These are phyloP conservation scores for Drosophila borborema DNA, from an alignment of 2,888 invertebrate genomes.

Conservation along the genomic window DNA sequence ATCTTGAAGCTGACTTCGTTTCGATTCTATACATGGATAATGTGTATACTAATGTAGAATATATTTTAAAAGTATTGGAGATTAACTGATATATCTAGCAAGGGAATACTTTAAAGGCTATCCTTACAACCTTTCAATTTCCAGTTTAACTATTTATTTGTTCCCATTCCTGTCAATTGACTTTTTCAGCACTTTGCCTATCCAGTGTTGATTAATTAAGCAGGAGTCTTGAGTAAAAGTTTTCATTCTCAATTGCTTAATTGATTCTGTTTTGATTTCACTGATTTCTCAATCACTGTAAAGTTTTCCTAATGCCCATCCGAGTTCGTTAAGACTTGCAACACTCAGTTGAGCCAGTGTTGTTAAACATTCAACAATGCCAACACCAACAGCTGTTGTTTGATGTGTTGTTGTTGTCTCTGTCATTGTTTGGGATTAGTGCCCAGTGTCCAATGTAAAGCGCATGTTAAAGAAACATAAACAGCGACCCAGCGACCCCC, in stretches of 20 bases:
- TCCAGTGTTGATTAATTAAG: not conserved
- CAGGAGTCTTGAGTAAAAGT: not conserved
- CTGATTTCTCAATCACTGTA: not conserved
- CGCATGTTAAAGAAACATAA: constrained; percentile 69
- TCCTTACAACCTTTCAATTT: not conserved
- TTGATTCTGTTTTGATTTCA: not conserved
- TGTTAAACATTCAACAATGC: constrained; percentile 4
- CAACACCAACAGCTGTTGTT: constrained; percentile 41
- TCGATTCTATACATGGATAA: not conserved
- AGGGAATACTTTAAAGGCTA: not conserved
- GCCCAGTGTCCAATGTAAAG: constrained; percentile 40
- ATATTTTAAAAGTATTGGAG: not conserved
- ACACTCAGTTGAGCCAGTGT: not conserved
- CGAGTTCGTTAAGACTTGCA: not conserved
- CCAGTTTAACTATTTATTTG: not conserved
- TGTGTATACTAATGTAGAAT: not conserved
- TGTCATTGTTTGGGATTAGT: constrained; percentile 33
- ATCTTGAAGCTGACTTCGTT: not conserved
- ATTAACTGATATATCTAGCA: not conserved
- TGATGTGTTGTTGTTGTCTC: constrained; percentile 15
- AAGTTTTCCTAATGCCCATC: not conserved
- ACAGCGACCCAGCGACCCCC: constrained; percentile 55
- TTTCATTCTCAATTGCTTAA: not conserved
- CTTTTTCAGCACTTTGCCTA: not conserved
- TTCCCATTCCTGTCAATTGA: not conserved